These are phyloP conservation scores for Coelinius sp. DNA, from an alignment of 2,888 invertebrate species.

Conservation along the genomic window DNA sequence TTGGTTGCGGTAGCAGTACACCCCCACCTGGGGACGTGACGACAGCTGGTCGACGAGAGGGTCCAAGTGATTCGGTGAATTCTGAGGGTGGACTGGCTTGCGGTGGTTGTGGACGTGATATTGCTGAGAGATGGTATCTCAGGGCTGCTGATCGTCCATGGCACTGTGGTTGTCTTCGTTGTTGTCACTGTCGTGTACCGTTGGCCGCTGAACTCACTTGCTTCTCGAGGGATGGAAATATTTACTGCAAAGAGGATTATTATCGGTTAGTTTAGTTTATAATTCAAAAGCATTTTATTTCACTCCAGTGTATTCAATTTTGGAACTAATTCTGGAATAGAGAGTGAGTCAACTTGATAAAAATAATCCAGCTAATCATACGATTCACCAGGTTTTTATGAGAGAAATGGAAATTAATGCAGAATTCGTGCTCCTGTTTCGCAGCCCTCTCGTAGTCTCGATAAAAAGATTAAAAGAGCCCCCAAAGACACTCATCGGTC, in stretches of 20 bases:
- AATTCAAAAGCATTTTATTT: constrained; percentile 16
- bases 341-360: background rate
- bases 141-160: constrained; percentile 90
- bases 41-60: constrained; percentile 69
- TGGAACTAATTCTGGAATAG: no score
- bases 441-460: constrained; percentile 21
- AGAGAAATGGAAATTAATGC: constrained; percentile 58
- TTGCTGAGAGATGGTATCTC: constrained; percentile 80
- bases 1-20: constrained; percentile 71
- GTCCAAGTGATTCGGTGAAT: constrained; percentile 57
- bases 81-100: constrained; percentile 69
- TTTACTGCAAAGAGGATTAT: constrained; percentile 96
- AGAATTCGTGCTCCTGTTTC: constrained; percentile 55
- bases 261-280: constrained; percentile 79
- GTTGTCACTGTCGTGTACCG: constrained; percentile 87
- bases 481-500: constrained; percentile 4
- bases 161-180: constrained; percentile 88
- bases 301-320: no score
- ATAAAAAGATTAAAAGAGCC: background rate
- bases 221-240: constrained; percentile 90
- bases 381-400: background rate
- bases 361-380: background rate
- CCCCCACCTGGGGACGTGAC: constrained; percentile 72
- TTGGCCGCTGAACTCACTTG: constrained; percentile 90
- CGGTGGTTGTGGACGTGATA: constrained; percentile 76